Conservation (phyloP, 2,797 vertebrate species). For the Schizothorax lantsangensis region DNA sequence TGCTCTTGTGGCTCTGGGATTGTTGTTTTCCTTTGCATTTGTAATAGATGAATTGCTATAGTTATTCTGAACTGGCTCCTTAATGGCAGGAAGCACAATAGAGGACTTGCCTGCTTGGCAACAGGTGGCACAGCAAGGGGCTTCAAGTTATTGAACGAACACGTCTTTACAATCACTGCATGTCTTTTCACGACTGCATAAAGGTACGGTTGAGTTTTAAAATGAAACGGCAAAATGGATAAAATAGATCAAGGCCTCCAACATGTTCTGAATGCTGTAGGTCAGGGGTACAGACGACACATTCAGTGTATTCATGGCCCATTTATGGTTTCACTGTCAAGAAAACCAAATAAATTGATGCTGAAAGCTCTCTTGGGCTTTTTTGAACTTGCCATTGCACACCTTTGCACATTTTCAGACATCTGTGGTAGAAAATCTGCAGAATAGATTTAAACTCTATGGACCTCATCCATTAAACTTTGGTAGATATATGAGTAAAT, state of each 20-base stretch:
- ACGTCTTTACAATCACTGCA: neutral
- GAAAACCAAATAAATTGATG: neutral
- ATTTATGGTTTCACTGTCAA: neutral
- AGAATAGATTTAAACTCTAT: neutral
- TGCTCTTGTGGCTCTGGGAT: conserved; percentile 54
- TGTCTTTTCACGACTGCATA: neutral
- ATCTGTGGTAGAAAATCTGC: neutral
- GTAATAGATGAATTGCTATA: neutral
- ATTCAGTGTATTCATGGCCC: neutral
- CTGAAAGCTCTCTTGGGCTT: neutral
- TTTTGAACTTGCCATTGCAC: neutral
- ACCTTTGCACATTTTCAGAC: neutral
- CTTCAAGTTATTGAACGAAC: conserved; percentile 1
- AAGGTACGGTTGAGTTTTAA: neutral
- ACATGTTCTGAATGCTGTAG: neutral
- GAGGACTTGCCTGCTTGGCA: neutral
- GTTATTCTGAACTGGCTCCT: conserved; percentile 4
- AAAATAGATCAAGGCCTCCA: neutral
- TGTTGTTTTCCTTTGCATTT: conserved; percentile 22
- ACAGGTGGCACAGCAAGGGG: neutral
- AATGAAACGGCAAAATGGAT: neutral
- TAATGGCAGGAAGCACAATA: conserved; percentile 18
- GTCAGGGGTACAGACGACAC: neutral
- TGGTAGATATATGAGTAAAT: neutral
- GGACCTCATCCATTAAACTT: neutral